Conservation (phyloP, 2,113 vertebrate species). For the Globicephala melas region DNA sequence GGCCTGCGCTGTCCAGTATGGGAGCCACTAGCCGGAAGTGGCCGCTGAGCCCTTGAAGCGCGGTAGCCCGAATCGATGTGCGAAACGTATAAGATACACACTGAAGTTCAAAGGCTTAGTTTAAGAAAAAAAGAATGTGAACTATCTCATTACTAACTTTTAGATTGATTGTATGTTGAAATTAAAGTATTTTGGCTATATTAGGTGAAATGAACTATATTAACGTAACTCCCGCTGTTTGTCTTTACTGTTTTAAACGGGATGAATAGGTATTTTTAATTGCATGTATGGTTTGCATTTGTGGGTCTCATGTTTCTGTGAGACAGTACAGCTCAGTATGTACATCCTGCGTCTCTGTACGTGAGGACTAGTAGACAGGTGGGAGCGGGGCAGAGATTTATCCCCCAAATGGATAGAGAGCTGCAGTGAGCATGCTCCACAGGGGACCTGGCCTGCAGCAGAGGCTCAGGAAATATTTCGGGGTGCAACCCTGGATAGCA, state of each 20-base stretch:
- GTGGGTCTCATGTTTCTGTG: neutral
- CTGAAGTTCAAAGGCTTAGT: neutral
- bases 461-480: neutral
- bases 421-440: neutral
- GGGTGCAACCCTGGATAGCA: neutral
- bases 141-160: neutral
- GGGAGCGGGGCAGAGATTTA: neutral
- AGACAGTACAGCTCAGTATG: neutral
- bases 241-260: neutral
- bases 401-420: neutral
- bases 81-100: fast-evolving
- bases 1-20: neutral
- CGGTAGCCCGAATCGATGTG: no score
- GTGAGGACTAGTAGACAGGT: neutral
- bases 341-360: neutral
- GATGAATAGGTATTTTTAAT: neutral
- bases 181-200: neutral
- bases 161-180: neutral
- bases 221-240: neutral
- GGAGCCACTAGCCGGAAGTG: neutral
- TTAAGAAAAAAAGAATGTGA: neutral
- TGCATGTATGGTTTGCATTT: neutral
- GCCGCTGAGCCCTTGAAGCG: neutral
- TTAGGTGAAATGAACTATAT: neutral
- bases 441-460: neutral